Conservation (phyloP, 2,797 vertebrate species). For the Hapalemur alaotrensis region DNA sequence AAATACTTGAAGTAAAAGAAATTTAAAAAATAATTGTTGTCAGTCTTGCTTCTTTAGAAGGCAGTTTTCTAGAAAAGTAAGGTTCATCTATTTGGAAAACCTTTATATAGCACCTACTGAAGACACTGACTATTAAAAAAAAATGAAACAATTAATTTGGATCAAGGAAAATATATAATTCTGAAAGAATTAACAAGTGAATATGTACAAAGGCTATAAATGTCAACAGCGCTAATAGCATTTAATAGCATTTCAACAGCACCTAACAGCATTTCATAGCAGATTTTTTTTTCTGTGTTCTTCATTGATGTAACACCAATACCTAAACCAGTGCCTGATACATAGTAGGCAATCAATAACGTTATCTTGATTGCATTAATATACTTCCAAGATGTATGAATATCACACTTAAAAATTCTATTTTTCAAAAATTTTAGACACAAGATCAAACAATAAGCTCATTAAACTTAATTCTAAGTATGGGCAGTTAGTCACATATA, state of each 20-base stretch:
- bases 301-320: not conserved
- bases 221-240: not conserved
- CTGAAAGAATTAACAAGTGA: not conserved
- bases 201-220: not conserved
- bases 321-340: not conserved
- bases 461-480: not conserved
- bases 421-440: not conserved
- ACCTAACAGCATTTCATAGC: not conserved
- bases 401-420: not conserved
- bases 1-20: slow-evolving; percentile 26
- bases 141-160: not conserved
- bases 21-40: not conserved
- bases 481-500: not conserved
- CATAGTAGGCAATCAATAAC: not conserved
- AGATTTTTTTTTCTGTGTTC: not conserved
- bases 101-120: not conserved
- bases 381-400: not conserved
- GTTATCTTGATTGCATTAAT: not conserved
- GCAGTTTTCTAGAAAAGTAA: not conserved
- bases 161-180: not conserved
- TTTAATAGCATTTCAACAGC: not conserved
- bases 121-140: not conserved
- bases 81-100: not conserved
- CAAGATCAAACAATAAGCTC: not conserved
- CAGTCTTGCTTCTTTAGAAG: not conserved